Conservation (phyloP, 1,140 invertebrate species). For the Tyrophagus putrescentiae region DNA sequence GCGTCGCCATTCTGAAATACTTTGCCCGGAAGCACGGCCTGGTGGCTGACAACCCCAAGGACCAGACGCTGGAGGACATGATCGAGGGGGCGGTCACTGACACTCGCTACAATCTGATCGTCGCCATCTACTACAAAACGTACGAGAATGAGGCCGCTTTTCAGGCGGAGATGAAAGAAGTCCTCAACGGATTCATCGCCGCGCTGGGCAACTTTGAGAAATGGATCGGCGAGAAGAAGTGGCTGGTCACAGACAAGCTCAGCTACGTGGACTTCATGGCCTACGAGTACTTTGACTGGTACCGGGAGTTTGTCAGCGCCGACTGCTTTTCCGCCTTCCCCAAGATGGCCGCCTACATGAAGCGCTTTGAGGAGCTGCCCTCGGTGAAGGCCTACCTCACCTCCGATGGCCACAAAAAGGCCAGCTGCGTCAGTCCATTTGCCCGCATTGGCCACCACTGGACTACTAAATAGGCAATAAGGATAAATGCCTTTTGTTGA, state of each 20-base stretch:
- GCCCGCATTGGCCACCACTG: not conserved
- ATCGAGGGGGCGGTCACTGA: slow-evolving; percentile 36
- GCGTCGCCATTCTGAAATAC: slow-evolving; percentile 38
- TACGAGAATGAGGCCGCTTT: not conserved
- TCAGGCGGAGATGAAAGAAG: slow-evolving; percentile 9
- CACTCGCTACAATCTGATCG: slow-evolving; percentile 34
- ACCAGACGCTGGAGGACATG: slow-evolving; percentile 35
- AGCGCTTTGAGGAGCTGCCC: slow-evolving; percentile 7
- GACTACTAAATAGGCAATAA: too few relatives aligned
- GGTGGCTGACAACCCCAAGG: slow-evolving; percentile 33
- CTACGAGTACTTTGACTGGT: slow-evolving; percentile 38
- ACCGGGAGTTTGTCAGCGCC: slow-evolving; percentile 28
- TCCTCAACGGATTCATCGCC: slow-evolving; percentile 27
- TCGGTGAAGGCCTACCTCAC: not conserved
- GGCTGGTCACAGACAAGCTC: slow-evolving; percentile 36
- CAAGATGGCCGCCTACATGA: slow-evolving; percentile 4
- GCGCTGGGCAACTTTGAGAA: slow-evolving; percentile 33
- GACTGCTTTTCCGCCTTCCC: slow-evolving; percentile 24
- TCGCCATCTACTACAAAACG: not conserved
- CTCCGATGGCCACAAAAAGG: slow-evolving; percentile 24
- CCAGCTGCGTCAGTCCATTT: slow-evolving; percentile 15
- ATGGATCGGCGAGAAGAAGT: slow-evolving; percentile 35
- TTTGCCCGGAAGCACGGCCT: slow-evolving; percentile 32
- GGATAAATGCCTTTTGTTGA: too few relatives aligned
- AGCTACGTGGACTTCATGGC: slow-evolving; percentile 39